phyloP scores from a whole-genome alignment of 2,797 vertebrate species.

The Ispidina lecontei region DNA sequence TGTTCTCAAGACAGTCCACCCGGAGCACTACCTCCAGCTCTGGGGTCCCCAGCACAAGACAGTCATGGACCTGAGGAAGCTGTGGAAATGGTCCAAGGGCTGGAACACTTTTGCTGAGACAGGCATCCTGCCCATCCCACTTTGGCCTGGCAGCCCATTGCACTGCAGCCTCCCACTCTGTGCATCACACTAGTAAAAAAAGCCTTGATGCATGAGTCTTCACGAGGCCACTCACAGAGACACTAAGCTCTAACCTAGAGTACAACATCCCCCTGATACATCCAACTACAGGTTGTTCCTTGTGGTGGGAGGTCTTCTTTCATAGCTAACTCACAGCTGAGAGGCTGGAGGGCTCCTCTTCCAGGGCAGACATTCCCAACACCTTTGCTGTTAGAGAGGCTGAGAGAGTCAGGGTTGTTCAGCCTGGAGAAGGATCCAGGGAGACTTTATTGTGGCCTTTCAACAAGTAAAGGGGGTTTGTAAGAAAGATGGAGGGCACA shows the following conservation, averaged over 20 bases:
- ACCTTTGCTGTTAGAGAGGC: background rate
- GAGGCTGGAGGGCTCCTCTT: background rate
- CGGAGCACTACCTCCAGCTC: background rate
- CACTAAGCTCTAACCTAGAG: background rate
- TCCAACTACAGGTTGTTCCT: background rate
- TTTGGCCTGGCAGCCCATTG: background rate
- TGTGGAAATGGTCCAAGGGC: background rate
- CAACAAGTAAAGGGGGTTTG: background rate
- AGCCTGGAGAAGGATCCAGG: background rate
- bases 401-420: background rate
- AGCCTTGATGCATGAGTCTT: background rate
- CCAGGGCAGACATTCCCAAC: background rate
- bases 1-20: background rate
- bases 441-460: background rate
- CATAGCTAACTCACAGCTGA: background rate
- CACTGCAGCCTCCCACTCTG: background rate
- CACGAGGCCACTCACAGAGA: background rate
- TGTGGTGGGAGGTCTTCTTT: background rate
- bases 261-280: fast-evolving
- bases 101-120: background rate
- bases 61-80: fast-evolving
- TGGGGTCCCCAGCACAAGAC: background rate
- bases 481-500: background rate
- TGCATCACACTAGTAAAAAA: fast-evolving
- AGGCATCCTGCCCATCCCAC: background rate